These are phyloP conservation scores for Caprella mutica DNA, from an alignment of 2,888 invertebrate genomes.

Conservation along the genomic window DNA sequence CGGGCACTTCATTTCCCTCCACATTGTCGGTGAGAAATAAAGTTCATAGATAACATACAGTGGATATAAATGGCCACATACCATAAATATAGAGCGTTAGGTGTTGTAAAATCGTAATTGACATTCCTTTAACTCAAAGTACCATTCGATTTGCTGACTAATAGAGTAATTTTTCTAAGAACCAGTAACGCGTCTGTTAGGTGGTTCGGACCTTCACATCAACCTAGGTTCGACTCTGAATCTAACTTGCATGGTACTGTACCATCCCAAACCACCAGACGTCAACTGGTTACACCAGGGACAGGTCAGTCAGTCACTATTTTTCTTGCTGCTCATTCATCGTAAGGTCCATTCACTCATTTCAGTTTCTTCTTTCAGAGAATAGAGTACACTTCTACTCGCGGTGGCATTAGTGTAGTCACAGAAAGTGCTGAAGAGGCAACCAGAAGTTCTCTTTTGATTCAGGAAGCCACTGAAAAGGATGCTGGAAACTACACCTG, in stretches of 20 bases:
- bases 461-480: constrained; percentile 71
- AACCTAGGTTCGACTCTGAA: constrained; percentile 33
- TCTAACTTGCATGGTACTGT: constrained; percentile 33
- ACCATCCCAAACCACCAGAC: constrained; percentile 30
- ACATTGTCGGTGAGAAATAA: constrained; percentile 31
- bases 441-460: constrained; percentile 76
- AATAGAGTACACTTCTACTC: constrained; percentile 84
- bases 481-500: constrained; percentile 87
- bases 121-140: no score
- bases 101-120: no score
- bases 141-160: no score
- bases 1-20: constrained; percentile 31
- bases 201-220: constrained; percentile 32
- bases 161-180: no score
- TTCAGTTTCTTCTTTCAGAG: constrained; percentile 50
- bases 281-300: constrained; percentile 30
- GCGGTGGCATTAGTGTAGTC: constrained; percentile 81
- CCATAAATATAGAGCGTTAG: no score
- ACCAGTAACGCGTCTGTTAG: constrained; percentile 30
- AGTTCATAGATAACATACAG: no score
- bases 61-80: no score
- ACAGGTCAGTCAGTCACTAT: constrained; percentile 32
- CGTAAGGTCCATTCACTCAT: not conserved
- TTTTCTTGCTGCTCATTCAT: not conserved
- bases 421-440: constrained; percentile 79